Percentiles rank a stretch among this genome's conserved stretches.
Conservation (phyloP, 2,113 vertebrate genomes). For the Acinonyx jubatus region DNA sequence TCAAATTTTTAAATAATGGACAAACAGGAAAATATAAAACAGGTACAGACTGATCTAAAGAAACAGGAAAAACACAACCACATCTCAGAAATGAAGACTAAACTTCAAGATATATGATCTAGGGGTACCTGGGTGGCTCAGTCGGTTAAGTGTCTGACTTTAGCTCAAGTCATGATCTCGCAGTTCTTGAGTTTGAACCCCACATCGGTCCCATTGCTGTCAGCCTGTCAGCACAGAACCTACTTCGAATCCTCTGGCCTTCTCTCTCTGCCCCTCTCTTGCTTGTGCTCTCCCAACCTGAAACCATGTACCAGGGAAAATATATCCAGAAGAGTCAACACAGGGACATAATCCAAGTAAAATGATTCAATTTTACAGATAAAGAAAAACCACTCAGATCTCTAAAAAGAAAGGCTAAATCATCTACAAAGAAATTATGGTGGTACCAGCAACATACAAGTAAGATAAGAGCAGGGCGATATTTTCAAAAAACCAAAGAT, state of each 20-base stretch:
- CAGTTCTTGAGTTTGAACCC: too few relatives aligned
- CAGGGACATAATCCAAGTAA: neutral
- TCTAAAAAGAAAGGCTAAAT: neutral
- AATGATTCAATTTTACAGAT: conserved; percentile 8
- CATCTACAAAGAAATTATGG: neutral
- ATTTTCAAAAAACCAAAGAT: conserved; percentile 19
- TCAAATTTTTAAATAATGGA: neutral
- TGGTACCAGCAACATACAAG: neutral
- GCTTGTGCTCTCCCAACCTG: neutral
- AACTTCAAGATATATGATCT: neutral
- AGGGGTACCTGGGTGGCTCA: too few relatives aligned
- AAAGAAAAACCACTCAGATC: neutral
- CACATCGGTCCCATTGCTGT: too few relatives aligned
- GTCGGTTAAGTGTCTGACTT: too few relatives aligned
- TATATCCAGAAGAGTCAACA: neutral
- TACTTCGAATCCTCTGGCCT: too few relatives aligned
- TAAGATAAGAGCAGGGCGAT: neutral
- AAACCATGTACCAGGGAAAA: conserved; percentile 4
- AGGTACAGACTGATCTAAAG: neutral
- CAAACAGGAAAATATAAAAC: conserved; percentile 12
- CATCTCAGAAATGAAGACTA: conserved; percentile 29
- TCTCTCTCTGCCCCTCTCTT: too few relatives aligned
- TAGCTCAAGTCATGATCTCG: too few relatives aligned
- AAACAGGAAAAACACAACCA: neutral
- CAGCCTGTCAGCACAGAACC: too few relatives aligned